Base-by-base conservation (phyloP, 2,888 invertebrate species). In the Cosmia trapezina region DNA sequence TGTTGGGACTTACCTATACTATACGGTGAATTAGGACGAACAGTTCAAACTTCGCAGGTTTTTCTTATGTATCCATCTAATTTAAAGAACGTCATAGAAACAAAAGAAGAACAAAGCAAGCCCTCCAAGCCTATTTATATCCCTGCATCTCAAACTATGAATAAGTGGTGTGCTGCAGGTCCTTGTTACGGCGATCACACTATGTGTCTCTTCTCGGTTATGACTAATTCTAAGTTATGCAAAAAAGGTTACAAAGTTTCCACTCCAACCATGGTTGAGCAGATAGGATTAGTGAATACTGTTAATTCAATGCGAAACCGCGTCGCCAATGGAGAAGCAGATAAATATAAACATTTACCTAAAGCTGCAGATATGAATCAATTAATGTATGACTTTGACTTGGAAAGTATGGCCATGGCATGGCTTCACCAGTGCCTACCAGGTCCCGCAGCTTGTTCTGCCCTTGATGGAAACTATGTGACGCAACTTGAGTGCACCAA, bases 101-200 rank as follows among this genome's bases (percentile, higher is more conserved):
- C 78, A 41, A 62, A 71, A 22, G 76, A 71, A 61, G 76, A 73
- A 22, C 47, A 45, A 41, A 76, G 19, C 45, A 17, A 75, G 37
- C 45, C 62, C 17, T 43, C 76, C 41, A 56, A 70, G 33, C 70
- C 81, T n/a, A 12, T 76, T 43, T 70, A 73, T 54, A 63, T 83
- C 43, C 84, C 83, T 22, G 33, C 72, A 5, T 54, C 71, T 12
- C 85, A 86, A 73, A 73, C 72, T 37, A 62, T 81, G 47, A 95
- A 94, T 81, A 94, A 93, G 81, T 96, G 96, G 96, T 96, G 96
- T 85, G 87, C 86, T 49, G 87, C 87, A 14, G 86, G 90, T 57
- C 96, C 96, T 14, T 96, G 96, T 72, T 96, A 91, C 77, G 95
- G 93, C 11, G 96, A 96, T 83, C 95, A 96, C 80, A 95, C 94